phyloP scores from a whole-genome alignment of 2,888 invertebrate species.

The Leptodirus hochenwartii region DNA sequence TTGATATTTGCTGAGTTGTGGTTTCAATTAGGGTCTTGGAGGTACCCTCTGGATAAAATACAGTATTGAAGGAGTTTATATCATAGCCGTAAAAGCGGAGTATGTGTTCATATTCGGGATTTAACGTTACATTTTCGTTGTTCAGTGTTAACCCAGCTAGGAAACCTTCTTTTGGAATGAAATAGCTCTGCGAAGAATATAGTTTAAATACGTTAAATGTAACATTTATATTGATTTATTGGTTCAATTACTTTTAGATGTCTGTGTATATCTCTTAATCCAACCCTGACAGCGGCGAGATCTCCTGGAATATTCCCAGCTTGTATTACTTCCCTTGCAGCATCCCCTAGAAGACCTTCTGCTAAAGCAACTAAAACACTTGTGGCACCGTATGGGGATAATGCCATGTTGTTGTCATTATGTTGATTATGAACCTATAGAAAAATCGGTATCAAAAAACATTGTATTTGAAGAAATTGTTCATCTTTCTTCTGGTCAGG shows the following conservation, averaged over 20 bases:
- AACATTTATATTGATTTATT: not conserved
- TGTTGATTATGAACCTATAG: conserved; percentile 46
- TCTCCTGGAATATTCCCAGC: conserved; percentile 54
- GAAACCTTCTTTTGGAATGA: conserved; percentile 66
- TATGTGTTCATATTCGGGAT: conserved; percentile 52
- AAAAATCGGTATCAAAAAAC: conserved; percentile 1
- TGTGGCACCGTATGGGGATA: conserved; percentile 67
- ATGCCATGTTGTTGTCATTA: conserved; percentile 64
- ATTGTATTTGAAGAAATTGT: not conserved
- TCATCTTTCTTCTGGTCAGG: not conserved
- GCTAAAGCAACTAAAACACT: conserved; percentile 63
- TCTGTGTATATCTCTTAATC: conserved; percentile 66
- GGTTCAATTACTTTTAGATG: conserved; percentile 50
- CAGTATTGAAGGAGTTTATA: conserved; percentile 32
- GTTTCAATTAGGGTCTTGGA: conserved; percentile 14
- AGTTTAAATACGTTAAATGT: not conserved
- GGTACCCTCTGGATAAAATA: conserved; percentile 20
- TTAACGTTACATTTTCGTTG: conserved; percentile 57
- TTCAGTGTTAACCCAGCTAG: conserved; percentile 64
- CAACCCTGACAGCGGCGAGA: conserved; percentile 52
- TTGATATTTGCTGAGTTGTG: conserved; percentile 12
- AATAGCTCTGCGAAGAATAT: conserved; percentile 49
- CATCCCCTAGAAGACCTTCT: conserved; percentile 59
- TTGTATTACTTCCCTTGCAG: conserved; percentile 51
- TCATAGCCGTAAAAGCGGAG: conserved; percentile 69